phyloP scores from a whole-genome alignment of 2,888 invertebrate genomes.

The Kuschelorhynchus macadamiae region DNA sequence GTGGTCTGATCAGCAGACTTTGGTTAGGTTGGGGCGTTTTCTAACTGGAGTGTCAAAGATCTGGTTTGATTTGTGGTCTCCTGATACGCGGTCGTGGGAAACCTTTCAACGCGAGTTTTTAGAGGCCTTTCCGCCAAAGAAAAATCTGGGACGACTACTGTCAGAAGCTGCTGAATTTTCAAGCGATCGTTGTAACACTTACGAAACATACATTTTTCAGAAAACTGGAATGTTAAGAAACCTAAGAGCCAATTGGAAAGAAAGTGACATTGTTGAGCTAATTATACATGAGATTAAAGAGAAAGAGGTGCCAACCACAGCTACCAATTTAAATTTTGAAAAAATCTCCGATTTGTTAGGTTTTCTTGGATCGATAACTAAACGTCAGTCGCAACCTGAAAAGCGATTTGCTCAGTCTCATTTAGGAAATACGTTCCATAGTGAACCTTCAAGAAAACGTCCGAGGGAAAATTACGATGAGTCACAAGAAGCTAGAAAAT shows the following conservation, averaged over 20 bases:
- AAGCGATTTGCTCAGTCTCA: not conserved
- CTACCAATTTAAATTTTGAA: conserved; percentile 2
- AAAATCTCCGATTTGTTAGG: not conserved
- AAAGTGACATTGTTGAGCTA: too few relatives aligned
- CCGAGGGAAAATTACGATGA: too few relatives aligned
- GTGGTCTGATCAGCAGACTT: conserved; percentile 41
- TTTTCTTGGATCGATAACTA: not conserved
- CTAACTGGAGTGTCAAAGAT: conserved; percentile 31
- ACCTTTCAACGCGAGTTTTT: conserved; percentile 51
- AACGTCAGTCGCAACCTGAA: not conserved
- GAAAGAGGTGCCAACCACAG: conserved; percentile 10
- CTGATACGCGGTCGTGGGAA: conserved; percentile 44
- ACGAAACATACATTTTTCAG: conserved; percentile 48
- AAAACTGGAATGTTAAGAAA: not conserved
- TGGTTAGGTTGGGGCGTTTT: conserved; percentile 44
- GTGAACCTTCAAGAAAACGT: too few relatives aligned
- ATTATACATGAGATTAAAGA: conserved; percentile 27
- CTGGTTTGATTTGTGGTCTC: conserved; percentile 49
- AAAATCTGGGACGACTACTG: conserved; percentile 50
- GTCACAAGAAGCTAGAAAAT: too few relatives aligned
- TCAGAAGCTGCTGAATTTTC: conserved; percentile 47
- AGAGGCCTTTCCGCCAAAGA: conserved; percentile 52
- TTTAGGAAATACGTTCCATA: not conserved
- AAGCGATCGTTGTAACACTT: conserved; percentile 47
- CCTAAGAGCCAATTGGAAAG: too few relatives aligned